Conservation (phyloP, 2,797 vertebrate genomes). For the Natrix natrix region DNA sequence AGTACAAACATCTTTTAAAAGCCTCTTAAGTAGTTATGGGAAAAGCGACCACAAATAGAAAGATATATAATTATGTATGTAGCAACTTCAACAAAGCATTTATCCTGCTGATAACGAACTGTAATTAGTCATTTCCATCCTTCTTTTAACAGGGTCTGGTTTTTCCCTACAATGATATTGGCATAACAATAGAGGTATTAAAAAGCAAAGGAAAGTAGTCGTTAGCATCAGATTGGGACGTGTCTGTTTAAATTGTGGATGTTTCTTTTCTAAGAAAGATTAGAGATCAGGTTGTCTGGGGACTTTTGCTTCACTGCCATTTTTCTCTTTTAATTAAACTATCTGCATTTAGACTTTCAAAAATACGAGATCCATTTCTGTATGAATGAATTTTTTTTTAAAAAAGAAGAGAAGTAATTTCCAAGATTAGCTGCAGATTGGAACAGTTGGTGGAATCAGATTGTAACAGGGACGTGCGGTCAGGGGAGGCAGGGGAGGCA, state of each 20-base stretch:
- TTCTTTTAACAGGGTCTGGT: accelerated
- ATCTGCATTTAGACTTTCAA: not conserved
- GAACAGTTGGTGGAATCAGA: not conserved
- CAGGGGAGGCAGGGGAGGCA: too few relatives aligned
- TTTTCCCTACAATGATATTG: constrained; percentile 2
- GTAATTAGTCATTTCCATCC: not conserved
- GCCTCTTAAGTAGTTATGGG: not conserved
- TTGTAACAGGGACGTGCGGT: too few relatives aligned
- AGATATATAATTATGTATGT: not conserved
- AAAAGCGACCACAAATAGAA: constrained; percentile 1
- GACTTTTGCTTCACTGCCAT: not conserved
- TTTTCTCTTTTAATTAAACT: not conserved
- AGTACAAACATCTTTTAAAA: not conserved
- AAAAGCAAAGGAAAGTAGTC: not conserved
- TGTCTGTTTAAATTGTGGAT: not conserved
- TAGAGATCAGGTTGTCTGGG: not conserved
- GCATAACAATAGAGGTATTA: not conserved
- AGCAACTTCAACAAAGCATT: not conserved
- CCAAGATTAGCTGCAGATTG: not conserved
- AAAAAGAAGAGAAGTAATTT: not conserved
- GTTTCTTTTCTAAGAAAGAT: constrained; percentile 4
- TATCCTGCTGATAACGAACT: not conserved
- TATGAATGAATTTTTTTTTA: too few relatives aligned
- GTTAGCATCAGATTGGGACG: not conserved
- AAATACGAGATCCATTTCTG: not conserved